Evolutionary conservation across 2,113 vertebrate genomes (phyloP).

Genomic region (Heterotilapia buettikoferi): DNA sequence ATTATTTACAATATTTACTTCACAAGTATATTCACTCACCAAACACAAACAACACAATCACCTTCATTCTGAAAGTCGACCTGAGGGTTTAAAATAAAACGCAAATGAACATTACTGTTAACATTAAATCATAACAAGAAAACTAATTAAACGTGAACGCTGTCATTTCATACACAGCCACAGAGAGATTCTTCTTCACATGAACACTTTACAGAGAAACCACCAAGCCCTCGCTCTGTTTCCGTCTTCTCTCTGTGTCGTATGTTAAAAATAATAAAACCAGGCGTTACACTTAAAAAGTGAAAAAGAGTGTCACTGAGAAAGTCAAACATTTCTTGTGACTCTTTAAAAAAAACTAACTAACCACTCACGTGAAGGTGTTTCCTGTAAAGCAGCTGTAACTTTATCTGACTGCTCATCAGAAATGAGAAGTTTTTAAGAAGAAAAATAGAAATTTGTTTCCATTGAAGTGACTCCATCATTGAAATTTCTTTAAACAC

Average conservation of each 20-base stretch:
- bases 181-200: neutral
- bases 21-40: accelerated
- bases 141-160: accelerated
- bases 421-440: neutral
- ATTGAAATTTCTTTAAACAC: accelerated
- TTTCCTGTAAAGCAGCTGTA: neutral
- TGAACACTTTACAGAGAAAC: neutral
- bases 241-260: neutral
- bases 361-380: neutral
- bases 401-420: neutral
- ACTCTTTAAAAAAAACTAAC: accelerated
- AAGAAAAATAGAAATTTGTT: neutral
- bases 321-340: neutral
- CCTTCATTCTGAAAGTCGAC: neutral
- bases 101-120: neutral
- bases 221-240: neutral
- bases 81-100: neutral
- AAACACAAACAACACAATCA: neutral
- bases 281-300: accelerated
- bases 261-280: accelerated
- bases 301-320: accelerated
- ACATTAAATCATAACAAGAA: accelerated
- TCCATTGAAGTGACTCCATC: neutral
- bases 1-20: neutral
- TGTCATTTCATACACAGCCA: accelerated